Evolutionary conservation across 2,113 vertebrate species (phyloP).

Genomic region (Panurus biarmicus): DNA sequence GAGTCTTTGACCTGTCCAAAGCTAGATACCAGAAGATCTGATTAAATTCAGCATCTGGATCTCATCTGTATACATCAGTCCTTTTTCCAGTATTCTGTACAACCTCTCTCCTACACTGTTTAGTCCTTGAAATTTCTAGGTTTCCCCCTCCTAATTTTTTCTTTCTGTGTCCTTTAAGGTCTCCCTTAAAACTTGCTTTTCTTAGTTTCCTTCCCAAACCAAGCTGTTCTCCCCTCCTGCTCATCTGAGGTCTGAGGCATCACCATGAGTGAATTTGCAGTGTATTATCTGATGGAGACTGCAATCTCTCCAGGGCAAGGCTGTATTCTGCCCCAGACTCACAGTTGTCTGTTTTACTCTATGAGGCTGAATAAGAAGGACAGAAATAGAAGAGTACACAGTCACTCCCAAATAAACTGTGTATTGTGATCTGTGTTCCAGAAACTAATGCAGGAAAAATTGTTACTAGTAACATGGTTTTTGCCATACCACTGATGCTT

Average conservation of each 20-base stretch:
- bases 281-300: background rate
- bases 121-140: background rate
- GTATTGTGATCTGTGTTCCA: background rate
- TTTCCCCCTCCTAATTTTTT: background rate
- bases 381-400: conserved; percentile 1
- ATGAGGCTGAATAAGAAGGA: background rate
- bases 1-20: background rate
- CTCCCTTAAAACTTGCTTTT: background rate
- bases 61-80: background rate
- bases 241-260: background rate
- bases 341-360: background rate
- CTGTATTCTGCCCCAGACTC: background rate
- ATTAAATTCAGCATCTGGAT: background rate
- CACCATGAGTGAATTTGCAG: background rate
- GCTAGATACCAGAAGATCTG: background rate
- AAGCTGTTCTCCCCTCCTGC: background rate
- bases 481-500: background rate
- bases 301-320: conserved; percentile 24
- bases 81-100: background rate
- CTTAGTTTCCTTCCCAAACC: background rate
- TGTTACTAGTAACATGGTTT: background rate
- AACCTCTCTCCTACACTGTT: background rate
- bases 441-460: conserved; percentile 3
- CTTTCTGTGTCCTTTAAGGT: background rate
- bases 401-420: background rate